Percentiles rank a stretch among this genome's conserved stretches.
Conservation (phyloP, 2,797 vertebrate species). For the Hipposideros larvatus region DNA sequence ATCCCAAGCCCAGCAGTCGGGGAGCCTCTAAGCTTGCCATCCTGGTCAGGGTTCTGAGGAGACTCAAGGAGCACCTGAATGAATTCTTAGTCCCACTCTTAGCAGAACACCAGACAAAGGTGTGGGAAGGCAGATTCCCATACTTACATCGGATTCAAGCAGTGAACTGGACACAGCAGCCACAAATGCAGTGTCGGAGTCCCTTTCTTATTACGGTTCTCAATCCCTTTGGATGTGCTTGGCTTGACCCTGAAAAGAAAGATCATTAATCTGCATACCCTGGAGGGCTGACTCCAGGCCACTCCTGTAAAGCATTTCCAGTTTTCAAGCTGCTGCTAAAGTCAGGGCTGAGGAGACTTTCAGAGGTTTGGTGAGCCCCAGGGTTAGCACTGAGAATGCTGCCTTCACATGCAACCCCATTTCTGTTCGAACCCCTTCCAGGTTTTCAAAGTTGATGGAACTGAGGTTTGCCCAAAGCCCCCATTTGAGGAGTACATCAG, state of each 20-base stretch:
- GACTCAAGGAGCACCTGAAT: background rate
- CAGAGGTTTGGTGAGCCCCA: background rate
- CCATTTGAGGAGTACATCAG: rapidly evolving
- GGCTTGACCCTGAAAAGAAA: background rate
- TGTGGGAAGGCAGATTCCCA: background rate
- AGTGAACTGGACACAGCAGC: background rate
- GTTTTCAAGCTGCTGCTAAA: background rate
- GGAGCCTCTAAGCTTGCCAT: background rate
- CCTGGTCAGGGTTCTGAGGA: background rate
- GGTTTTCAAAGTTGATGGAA: background rate
- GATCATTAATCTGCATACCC: background rate
- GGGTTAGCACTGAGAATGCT: background rate
- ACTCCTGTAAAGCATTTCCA: background rate
- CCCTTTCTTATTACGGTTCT: background rate
- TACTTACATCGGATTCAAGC: background rate
- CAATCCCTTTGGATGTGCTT: background rate
- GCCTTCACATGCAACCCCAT: background rate
- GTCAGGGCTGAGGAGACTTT: background rate
- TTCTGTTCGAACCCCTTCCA: background rate
- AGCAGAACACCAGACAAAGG: background rate
- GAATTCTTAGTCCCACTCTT: background rate
- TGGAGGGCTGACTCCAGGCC: background rate
- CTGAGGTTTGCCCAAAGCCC: background rate
- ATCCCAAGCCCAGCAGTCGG: background rate
- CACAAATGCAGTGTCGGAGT: background rate